phyloP scores from a whole-genome alignment of 2,113 vertebrate species.

The Casuarius casuarius region DNA sequence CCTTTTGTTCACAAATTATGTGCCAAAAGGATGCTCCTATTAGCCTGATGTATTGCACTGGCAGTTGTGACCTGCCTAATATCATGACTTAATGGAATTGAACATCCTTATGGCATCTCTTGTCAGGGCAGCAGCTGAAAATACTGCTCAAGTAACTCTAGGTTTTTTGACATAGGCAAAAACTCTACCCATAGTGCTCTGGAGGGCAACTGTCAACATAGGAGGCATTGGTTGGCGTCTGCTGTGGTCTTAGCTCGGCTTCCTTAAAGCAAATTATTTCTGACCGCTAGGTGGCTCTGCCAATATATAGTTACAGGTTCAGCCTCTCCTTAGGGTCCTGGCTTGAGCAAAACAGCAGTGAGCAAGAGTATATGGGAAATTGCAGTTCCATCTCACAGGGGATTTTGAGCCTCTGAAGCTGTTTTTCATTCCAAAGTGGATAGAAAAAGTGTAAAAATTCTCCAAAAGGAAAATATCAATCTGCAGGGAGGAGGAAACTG shows the following conservation, averaged over 20 bases:
- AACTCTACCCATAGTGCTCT: neutral
- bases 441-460: neutral
- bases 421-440: neutral
- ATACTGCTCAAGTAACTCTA: neutral
- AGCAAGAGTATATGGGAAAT: neutral
- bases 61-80: neutral
- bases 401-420: neutral
- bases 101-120: neutral
- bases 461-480: neutral
- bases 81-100: neutral
- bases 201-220: neutral
- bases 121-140: neutral
- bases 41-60: neutral
- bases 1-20: neutral
- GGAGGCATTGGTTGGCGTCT: neutral
- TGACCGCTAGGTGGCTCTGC: conserved; percentile 8
- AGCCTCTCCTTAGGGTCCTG: neutral
- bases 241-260: neutral
- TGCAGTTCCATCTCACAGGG: neutral
- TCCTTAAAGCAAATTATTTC: neutral
- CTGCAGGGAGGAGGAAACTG: neutral
- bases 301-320: neutral
- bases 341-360: too few species aligned
- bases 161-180: neutral
- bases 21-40: neutral